Conservation (phyloP, 2,113 vertebrate genomes). For the Hassar affinis region DNA sequence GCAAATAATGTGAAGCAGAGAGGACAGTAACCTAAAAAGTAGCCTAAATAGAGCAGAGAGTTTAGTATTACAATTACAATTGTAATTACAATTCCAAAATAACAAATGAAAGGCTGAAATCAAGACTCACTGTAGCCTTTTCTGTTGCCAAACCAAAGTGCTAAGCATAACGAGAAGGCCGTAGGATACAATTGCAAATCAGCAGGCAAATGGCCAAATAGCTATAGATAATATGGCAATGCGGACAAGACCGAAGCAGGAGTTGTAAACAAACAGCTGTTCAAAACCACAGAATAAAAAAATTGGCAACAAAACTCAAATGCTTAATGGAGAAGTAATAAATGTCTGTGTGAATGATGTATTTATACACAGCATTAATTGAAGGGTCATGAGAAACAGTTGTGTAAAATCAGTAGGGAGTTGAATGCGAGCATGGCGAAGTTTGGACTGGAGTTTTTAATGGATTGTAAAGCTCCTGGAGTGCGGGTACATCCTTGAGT, state of each 20-base stretch:
- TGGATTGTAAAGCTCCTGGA: not conserved
- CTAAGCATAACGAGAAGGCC: not conserved
- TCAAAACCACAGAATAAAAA: not conserved
- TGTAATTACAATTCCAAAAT: not conserved
- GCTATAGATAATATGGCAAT: not conserved
- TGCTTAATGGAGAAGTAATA: not conserved
- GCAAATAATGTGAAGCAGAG: not conserved
- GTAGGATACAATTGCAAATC: not conserved
- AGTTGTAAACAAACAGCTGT: not conserved
- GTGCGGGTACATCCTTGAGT: not conserved
- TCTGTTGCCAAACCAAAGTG: not conserved
- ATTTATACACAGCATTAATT: not conserved
- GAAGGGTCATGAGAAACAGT: not conserved
- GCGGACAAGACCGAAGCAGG: not conserved
- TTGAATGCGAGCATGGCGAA: not conserved
- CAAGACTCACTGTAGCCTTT: not conserved
- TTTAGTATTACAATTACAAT: not conserved
- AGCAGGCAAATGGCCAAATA: not conserved
- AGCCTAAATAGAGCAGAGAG: not conserved
- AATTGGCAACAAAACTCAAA: not conserved
- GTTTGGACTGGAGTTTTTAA: not conserved
- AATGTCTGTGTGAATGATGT: not conserved
- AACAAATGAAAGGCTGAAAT: not conserved
- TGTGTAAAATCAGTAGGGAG: not conserved
- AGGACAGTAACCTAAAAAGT: not conserved